These are phyloP conservation scores for Meriones unguiculatus DNA, from an alignment of 2,113 vertebrate species.

Conservation along the genomic window DNA sequence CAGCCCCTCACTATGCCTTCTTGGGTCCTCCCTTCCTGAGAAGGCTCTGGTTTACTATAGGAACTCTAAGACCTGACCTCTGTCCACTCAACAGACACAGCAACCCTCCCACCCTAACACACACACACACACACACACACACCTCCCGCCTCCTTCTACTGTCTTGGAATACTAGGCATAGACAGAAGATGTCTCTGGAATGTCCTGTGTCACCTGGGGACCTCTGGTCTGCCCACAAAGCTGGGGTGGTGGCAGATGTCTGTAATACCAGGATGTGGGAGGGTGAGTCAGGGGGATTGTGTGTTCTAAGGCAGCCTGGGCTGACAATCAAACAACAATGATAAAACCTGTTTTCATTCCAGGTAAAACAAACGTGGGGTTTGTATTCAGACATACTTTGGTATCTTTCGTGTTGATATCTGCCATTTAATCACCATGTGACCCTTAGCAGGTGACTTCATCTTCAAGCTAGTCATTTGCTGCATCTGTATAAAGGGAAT, in stretches of 20 bases:
- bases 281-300: not conserved
- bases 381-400: not conserved
- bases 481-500: not conserved
- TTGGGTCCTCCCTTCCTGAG: not conserved
- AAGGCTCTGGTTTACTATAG: not conserved
- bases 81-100: not conserved
- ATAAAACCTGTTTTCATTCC: not conserved
- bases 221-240: not conserved
- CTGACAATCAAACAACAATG: not conserved
- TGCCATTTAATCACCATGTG: not conserved
- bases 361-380: not conserved
- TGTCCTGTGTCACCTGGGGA: not conserved
- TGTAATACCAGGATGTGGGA: not conserved
- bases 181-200: not conserved
- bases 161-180: not conserved
- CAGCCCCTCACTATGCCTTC: accelerated
- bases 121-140: not conserved
- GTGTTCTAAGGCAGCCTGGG: not conserved
- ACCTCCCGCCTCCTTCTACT: not conserved
- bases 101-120: not conserved
- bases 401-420: not conserved
- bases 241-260: not conserved
- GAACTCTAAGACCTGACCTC: not conserved
- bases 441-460: not conserved
- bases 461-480: not conserved